A percentile compares a stretch with the other conserved stretches of the same genome.
Evolutionary conservation across 2,888 invertebrate genomes (phyloP).

Genomic region (Calameuta filiformis): DNA sequence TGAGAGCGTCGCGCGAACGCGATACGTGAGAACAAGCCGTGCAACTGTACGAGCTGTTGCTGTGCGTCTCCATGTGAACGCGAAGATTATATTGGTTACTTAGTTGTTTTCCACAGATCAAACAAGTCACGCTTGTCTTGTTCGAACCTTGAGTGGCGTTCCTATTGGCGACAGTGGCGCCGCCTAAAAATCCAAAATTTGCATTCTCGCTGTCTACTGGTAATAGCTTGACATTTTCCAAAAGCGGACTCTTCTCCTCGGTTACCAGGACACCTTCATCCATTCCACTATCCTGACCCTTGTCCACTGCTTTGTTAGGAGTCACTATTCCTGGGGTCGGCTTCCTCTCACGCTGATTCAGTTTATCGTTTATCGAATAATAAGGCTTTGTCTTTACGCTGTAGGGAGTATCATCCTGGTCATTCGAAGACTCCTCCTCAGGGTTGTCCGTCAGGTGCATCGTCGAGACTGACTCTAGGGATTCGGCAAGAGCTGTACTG

Average conservation of each 20-base stretch:
- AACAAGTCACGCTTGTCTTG: constrained; percentile 75
- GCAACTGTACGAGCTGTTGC: constrained; percentile 88
- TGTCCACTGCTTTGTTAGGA: constrained; percentile 38
- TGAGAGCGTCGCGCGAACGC: constrained; percentile 84
- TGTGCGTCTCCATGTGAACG: constrained; percentile 92
- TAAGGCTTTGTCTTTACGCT: constrained; percentile 64
- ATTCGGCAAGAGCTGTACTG: constrained; percentile 29
- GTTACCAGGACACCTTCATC: constrained; percentile 28
- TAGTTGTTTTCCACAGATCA: constrained; percentile 87
- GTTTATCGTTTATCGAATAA: constrained; percentile 62
- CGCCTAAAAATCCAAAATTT: constrained; percentile 50
- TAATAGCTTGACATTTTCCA: constrained; percentile 54
- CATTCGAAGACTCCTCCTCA: constrained; percentile 55
- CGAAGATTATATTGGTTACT: constrained; percentile 92
- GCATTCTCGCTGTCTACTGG: constrained; percentile 44
- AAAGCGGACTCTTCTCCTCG: constrained; percentile 41
- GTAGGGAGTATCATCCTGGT: constrained; percentile 53
- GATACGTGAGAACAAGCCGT: constrained; percentile 89
- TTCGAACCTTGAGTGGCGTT: constrained; percentile 54
- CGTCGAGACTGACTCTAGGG: constrained; percentile 32
- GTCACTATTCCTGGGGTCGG: constrained; percentile 33
- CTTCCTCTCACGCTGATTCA: constrained; percentile 57
- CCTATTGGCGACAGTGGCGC: constrained; percentile 37
- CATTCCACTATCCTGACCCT: constrained; percentile 31
- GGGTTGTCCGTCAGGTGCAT: constrained; percentile 34